Conservation (phyloP, 2,888 invertebrate genomes). For the Drosophila niveifrons region DNA sequence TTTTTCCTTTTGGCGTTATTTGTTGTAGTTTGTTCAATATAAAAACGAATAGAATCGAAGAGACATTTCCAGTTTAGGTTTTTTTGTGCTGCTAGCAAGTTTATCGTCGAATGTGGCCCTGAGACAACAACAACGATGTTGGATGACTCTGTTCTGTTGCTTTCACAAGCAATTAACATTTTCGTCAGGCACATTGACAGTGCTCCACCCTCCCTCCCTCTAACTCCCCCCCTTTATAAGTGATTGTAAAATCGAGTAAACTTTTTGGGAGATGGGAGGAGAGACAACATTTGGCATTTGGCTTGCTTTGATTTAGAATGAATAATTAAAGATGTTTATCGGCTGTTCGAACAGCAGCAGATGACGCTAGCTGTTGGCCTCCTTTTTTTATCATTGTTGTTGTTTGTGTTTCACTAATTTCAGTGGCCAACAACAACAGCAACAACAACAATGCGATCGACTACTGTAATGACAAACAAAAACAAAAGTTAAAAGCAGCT, state of each 20-base stretch:
- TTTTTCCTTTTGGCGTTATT: not conserved
- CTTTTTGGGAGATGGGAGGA: conserved; percentile 24
- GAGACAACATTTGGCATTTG: conserved; percentile 59
- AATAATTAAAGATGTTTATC: conserved; percentile 78
- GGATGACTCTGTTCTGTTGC: conserved; percentile 10
- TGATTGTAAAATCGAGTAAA: conserved; percentile 24
- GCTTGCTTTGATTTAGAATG: conserved; percentile 67
- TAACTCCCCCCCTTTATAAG: not conserved
- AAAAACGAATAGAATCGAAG: conserved; percentile 31
- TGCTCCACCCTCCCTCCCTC: not conserved
- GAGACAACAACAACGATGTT: not conserved
- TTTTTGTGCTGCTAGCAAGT: not conserved
- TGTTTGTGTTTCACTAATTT: conserved; percentile 48
- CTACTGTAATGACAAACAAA: conserved; percentile 23
- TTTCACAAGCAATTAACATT: conserved; percentile 55
- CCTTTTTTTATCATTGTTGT: conserved; percentile 10
- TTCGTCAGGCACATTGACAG: conserved; percentile 28
- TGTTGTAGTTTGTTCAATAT: conserved; percentile 20
- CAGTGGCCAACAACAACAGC: conserved; percentile 9
- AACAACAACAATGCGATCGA: conserved; percentile 15
- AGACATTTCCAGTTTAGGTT: conserved; percentile 12
- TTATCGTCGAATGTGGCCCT: conserved; percentile 5
- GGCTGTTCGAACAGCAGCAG: conserved; percentile 38
- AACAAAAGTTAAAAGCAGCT: conserved; percentile 46
- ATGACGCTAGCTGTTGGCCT: conserved; percentile 50